Evolutionary conservation across 1,140 invertebrate species (phyloP).

Genomic region (Rhagoletis zephyria): DNA sequence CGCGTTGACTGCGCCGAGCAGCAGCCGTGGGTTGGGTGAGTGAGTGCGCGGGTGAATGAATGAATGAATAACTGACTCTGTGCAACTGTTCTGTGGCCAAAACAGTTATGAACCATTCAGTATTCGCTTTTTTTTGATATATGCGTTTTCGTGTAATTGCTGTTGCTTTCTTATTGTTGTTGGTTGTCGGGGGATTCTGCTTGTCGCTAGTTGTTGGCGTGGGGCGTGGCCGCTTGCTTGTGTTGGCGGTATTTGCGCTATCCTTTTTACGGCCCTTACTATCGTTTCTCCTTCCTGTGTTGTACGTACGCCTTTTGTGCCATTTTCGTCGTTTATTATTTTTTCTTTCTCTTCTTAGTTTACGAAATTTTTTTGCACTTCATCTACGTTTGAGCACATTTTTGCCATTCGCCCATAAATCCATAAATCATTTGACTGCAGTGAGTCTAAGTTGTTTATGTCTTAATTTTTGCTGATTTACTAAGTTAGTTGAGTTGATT

Average conservation of each 20-base stretch:
- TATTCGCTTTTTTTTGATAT: background rate
- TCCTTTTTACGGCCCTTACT: background rate
- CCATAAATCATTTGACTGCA: conserved; percentile 16
- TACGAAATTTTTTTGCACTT: conserved; percentile 44
- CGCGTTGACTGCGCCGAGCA: background rate
- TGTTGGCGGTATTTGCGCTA: background rate
- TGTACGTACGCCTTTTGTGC: background rate
- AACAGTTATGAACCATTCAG: conserved; percentile 38
- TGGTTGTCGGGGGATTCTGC: background rate
- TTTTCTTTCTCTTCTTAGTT: background rate
- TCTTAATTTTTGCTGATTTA: background rate
- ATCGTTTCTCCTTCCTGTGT: background rate
- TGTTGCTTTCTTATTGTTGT: background rate
- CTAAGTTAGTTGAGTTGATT: conserved; percentile 31
- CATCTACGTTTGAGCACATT: conserved; percentile 32
- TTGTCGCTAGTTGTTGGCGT: background rate
- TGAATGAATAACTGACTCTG: conserved; percentile 4
- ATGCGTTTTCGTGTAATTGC: conserved; percentile 42
- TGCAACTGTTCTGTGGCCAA: conserved; percentile 26
- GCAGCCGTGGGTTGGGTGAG: background rate
- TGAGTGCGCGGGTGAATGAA: background rate
- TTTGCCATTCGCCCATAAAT: conserved; percentile 40
- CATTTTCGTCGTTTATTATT: background rate
- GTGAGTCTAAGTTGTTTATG: conserved; percentile 22
- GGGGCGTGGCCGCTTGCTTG: conserved; percentile 12